These are phyloP conservation scores for Rostratula benghalensis DNA, from an alignment of 2,113 vertebrate species.

Conservation along the genomic window DNA sequence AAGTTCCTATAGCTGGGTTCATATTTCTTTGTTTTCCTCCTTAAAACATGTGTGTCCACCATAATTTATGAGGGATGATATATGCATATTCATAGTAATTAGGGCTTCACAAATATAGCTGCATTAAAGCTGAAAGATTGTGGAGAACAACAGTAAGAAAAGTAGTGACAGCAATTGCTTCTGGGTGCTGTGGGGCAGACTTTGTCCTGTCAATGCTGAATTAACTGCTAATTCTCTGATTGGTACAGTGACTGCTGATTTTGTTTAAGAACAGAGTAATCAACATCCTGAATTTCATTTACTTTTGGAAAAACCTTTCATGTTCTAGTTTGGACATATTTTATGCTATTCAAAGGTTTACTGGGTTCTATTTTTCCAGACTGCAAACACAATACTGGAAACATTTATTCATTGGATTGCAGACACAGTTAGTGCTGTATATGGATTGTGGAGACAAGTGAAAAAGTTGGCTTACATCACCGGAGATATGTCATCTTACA, in stretches of 20 bases:
- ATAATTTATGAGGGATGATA: constrained; percentile 56
- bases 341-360: background rate
- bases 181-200: background rate
- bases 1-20: background rate
- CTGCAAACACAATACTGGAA: background rate
- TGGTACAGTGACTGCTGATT: background rate
- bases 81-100: constrained; percentile 43
- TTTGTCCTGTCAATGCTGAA: background rate
- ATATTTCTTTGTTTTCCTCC: background rate
- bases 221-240: background rate
- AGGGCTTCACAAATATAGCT: constrained; percentile 20
- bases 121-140: background rate
- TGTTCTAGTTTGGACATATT: background rate
- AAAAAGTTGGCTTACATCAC: background rate
- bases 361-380: background rate
- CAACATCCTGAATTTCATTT: background rate
- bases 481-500: background rate
- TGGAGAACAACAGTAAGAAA: background rate
- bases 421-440: background rate
- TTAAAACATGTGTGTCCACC: constrained; percentile 27
- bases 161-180: background rate
- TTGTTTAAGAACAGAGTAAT: background rate
- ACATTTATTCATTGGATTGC: background rate
- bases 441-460: background rate
- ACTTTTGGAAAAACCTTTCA: background rate